A percentile compares a stretch with the other conserved stretches of the same genome.
Conservation (phyloP, 2,113 vertebrate species). For the Myotis brandtii region DNA sequence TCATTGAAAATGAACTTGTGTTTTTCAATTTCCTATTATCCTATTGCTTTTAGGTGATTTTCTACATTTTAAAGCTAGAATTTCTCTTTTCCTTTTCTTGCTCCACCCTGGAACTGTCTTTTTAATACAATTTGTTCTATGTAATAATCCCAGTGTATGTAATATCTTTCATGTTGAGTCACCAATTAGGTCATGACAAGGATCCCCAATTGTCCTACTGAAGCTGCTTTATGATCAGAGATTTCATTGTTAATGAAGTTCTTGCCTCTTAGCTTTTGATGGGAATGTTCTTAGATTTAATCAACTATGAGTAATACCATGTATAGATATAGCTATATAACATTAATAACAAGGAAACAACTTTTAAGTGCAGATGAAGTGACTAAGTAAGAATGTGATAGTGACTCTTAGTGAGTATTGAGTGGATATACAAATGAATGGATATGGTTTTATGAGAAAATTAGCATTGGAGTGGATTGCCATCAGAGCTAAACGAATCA, state of each 20-base stretch:
- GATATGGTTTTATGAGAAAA: neutral
- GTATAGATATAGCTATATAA: neutral
- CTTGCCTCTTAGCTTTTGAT: neutral
- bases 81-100: neutral
- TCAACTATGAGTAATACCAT: neutral
- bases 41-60: neutral
- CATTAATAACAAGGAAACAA: neutral
- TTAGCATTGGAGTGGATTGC: neutral
- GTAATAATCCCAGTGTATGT: neutral
- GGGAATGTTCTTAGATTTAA: neutral
- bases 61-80: neutral
- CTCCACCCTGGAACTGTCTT: neutral
- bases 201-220: neutral
- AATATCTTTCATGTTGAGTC: neutral
- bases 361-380: neutral
- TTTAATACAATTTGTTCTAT: conserved; percentile 4
- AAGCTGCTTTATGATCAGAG: neutral
- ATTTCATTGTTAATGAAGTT: neutral
- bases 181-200: neutral
- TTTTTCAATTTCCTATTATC: neutral
- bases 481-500: neutral
- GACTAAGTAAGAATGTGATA: neutral
- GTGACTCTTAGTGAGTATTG: neutral
- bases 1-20: conserved; percentile 26
- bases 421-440: neutral